phyloP scores from a whole-genome alignment of 2,888 invertebrate species.

The Cantharis nigra region DNA sequence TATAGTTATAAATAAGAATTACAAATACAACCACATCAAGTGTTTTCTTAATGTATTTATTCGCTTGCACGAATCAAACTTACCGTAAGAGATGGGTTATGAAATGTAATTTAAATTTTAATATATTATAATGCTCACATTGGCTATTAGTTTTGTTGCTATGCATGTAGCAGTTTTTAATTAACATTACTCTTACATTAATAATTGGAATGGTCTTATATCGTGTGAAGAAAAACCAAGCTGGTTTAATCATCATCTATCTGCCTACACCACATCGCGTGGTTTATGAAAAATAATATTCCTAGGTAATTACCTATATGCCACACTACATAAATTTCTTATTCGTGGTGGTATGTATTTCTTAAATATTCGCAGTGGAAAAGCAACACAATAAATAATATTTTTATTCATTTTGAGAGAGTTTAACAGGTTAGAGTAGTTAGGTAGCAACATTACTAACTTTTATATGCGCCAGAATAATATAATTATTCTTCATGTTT shows the following conservation, averaged over 20 bases:
- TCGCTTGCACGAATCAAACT: conserved; percentile 18
- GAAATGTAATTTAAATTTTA: background rate
- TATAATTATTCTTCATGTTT: background rate
- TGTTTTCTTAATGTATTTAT: conserved; percentile 26
- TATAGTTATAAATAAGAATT: conserved; percentile 27
- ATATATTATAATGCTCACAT: background rate
- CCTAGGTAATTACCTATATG: background rate
- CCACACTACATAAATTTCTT: background rate
- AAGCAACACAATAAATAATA: too few species aligned
- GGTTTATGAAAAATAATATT: background rate
- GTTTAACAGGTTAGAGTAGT: background rate
- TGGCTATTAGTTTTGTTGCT: background rate
- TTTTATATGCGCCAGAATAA: background rate
- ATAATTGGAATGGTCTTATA: background rate
- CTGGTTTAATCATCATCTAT: conserved; percentile 15
- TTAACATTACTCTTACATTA: background rate
- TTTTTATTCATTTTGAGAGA: background rate
- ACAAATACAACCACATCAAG: conserved; percentile 21
- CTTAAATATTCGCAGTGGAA: background rate
- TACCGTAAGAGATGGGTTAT: background rate
- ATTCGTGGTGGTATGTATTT: background rate
- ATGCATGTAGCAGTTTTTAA: background rate
- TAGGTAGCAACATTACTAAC: background rate
- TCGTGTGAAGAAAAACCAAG: background rate
- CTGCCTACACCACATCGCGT: background rate